Conservation (phyloP, 2,888 invertebrate genomes). For the Ecliptopera silaceata region DNA sequence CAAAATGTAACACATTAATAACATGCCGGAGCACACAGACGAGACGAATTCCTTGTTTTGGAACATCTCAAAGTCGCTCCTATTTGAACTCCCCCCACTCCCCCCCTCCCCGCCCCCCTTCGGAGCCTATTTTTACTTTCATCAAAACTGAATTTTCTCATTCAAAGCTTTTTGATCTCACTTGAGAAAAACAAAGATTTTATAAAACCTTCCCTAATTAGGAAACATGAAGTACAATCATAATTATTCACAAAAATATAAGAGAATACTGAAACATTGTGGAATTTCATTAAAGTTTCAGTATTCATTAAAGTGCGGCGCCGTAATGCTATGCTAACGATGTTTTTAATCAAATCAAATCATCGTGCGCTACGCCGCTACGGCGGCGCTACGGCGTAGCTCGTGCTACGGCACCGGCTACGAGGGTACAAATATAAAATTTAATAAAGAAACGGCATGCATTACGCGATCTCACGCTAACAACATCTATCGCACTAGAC, state of each 20-base stretch:
- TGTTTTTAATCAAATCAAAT: conserved; percentile 46
- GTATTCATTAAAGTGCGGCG: conserved; percentile 26
- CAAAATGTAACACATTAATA: conserved; percentile 12
- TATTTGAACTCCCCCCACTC: conserved; percentile 1
- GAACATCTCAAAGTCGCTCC: conserved; percentile 5
- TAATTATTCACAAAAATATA: conserved; percentile 5
- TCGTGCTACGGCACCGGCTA: conserved; percentile 16
- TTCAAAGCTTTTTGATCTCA: conserved; percentile 22
- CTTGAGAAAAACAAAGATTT: conserved; percentile 21
- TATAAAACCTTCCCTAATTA: conserved; percentile 23
- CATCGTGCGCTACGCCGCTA: conserved; percentile 21
- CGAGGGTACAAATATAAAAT: conserved; percentile 20
- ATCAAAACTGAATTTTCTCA: conserved; percentile 23
- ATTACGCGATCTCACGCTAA: background rate
- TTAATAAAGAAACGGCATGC: conserved; percentile 19
- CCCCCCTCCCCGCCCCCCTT: background rate
- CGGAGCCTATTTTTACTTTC: conserved; percentile 16
- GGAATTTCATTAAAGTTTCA: conserved; percentile 21
- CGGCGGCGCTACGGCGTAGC: conserved; percentile 15
- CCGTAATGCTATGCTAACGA: conserved; percentile 34
- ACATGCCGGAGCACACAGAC: conserved; percentile 2
- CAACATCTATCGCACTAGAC: background rate
- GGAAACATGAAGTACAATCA: conserved; percentile 8
- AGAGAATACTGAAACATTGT: conserved; percentile 15
- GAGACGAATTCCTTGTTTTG: conserved; percentile 8